Percentiles rank a stretch among this genome's conserved stretches.
Conservation (phyloP, 2,797 vertebrate genomes). For the Myotis myotis region DNA sequence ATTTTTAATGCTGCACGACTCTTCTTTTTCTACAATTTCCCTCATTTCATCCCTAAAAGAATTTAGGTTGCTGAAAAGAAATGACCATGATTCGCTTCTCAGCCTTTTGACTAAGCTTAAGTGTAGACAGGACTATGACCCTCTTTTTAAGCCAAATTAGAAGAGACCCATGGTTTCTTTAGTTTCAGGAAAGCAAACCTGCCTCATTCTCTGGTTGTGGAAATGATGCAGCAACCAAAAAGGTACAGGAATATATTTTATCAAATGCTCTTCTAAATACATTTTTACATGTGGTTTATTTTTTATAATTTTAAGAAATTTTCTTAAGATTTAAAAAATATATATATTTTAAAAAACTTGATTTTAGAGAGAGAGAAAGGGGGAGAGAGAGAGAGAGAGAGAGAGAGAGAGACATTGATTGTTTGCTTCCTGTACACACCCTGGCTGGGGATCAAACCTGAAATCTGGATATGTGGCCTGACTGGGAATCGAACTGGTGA, state of each 20-base stretch:
- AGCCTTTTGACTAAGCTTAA: neutral
- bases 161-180: neutral
- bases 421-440: neutral
- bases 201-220: neutral
- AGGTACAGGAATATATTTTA: neutral
- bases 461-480: neutral
- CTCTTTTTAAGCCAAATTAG: neutral
- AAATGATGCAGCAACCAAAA: neutral
- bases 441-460: neutral
- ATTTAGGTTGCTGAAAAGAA: conserved; percentile 27
- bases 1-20: neutral
- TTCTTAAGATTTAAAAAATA: neutral
- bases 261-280: conserved; percentile 4
- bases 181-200: neutral
- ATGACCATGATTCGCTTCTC: neutral
- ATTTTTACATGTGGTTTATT: neutral
- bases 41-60: neutral
- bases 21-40: neutral
- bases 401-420: neutral
- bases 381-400: neutral
- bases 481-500: neutral
- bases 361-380: neutral
- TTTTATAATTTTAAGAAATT: neutral
- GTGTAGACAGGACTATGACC: neutral
- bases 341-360: neutral